Base-by-base conservation (phyloP, 1,140 invertebrate species). In the Ips nitidus region DNA sequence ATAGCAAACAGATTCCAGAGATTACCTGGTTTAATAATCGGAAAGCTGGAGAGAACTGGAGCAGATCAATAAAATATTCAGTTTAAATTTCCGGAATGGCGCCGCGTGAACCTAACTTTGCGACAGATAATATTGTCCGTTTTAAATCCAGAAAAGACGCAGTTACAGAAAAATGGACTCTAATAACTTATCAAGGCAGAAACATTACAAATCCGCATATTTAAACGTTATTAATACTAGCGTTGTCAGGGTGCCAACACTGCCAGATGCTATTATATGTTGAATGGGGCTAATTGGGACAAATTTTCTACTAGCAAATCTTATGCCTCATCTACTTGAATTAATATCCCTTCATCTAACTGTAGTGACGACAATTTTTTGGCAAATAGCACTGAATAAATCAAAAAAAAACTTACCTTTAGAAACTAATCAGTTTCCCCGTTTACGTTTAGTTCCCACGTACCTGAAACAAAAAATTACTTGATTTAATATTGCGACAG, bases 221-320 rank as follows among this genome's bases (percentile, higher is more conserved):
- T 59, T 59, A 42, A 59, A 59, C 7, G 37, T 59, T 36, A 59
- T 59, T 59, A 59, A 59, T 59, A 59, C 41, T 38, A 59, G 41
- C 8, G 57, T 41, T 59, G 57, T 8, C 57, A 59, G n/a, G 8
- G 57, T 59, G 57, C 57, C 57, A 59, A 42, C 38, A 59, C 8
- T 38, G 38, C 40, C 6, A 36, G 57, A 59, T 59, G 57, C 39
- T 41, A 36, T 38, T 59, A 22, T 8, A 41, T 59, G 57, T 42
- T 42, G 57, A 41, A 59, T 59, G 57, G 57, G 41, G 42, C 38
- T 59, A 59, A 59, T 59, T 59, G 57, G 22, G 57, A 42, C 57
- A 41, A 5, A 59, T 59, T 42, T 41, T 59, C 42, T 59, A 41
- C 57, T 42, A 59, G 8, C 6, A 41, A 59, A 59, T 59, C 41